These are phyloP conservation scores for Apodemus speciosus DNA, from an alignment of 2,113 vertebrate species.

Conservation along the genomic window DNA sequence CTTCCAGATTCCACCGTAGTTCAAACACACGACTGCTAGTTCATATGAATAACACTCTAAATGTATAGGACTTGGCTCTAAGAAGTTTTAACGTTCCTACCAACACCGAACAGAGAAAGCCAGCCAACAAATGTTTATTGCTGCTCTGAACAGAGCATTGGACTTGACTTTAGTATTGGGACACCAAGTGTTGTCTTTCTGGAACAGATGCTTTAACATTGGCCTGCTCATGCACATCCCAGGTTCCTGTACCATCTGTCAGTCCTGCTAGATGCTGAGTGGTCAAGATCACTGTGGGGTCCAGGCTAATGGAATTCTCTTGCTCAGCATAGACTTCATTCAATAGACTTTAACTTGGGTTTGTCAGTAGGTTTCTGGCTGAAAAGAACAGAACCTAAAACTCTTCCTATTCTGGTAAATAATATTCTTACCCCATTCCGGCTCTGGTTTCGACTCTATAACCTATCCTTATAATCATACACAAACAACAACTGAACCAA, in stretches of 20 bases:
- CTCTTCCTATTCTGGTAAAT: not conserved
- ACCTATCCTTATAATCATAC: not conserved
- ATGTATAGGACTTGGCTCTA: not conserved
- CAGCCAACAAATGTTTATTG: slow-evolving; percentile 25
- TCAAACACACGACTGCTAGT: not conserved
- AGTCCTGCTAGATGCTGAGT: not conserved
- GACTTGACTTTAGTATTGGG: not conserved
- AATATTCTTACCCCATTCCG: not conserved
- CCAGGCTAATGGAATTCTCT: not conserved
- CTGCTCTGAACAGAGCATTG: not conserved
- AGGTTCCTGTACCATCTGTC: not conserved
- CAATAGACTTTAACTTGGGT: not conserved
- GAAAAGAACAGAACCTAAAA: slow-evolving; percentile 1
- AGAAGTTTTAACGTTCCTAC: slow-evolving; percentile 5
- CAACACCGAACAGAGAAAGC: not conserved
- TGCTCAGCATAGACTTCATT: not conserved
- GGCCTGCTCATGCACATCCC: not conserved
- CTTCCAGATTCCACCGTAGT: not conserved
- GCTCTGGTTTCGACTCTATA: not conserved
- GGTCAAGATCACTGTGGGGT: not conserved
- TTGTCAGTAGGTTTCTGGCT: slow-evolving; percentile 37
- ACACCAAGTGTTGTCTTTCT: not conserved
- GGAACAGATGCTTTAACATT: not conserved
- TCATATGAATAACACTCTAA: not conserved
- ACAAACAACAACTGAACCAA: not conserved